A percentile compares a stretch with the other conserved stretches of the same genome.
Conservation (phyloP, 2,888 invertebrate genomes). For the Troides aeacus region DNA sequence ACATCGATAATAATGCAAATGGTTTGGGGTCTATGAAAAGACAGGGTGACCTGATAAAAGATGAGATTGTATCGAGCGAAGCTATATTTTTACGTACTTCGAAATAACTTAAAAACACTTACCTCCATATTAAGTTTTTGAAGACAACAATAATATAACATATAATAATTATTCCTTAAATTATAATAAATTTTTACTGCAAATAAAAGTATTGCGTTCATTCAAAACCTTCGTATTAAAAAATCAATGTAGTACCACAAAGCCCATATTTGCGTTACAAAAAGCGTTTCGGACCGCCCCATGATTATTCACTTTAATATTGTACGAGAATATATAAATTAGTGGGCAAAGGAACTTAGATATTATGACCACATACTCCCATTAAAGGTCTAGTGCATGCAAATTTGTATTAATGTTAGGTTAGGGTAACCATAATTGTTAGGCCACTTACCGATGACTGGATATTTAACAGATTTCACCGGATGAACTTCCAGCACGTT, state of each 20-base stretch:
- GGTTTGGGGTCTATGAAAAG: constrained; percentile 38
- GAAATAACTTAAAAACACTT: constrained; percentile 29
- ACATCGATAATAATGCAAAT: constrained; percentile 16
- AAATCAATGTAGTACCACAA: constrained; percentile 27
- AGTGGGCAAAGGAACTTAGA: constrained; percentile 68
- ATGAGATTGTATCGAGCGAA: constrained; percentile 45
- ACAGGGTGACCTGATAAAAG: constrained; percentile 59
- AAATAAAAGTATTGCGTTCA: constrained; percentile 33
- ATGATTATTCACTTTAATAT: constrained; percentile 30
- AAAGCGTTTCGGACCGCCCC: constrained; percentile 55
- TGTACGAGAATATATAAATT: constrained; percentile 44
- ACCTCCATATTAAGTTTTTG: constrained; percentile 26
- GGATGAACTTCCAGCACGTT: constrained; percentile 96
- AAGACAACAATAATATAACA: constrained; percentile 33
- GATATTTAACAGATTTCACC: constrained; percentile 91
- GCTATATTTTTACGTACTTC: constrained; percentile 40
- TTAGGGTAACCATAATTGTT: constrained; percentile 16
- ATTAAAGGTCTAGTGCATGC: constrained; percentile 67
- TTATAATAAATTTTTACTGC: constrained; percentile 32
- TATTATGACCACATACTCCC: constrained; percentile 80
- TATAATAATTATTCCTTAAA: constrained; percentile 33
- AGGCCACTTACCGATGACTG: constrained; percentile 81
- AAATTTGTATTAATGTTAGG: constrained; percentile 41
- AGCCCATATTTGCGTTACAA: constrained; percentile 34
- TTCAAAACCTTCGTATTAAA: constrained; percentile 26